phyloP scores from a whole-genome alignment of 1,140 invertebrate species.

The Adoxophyes honmai region DNA sequence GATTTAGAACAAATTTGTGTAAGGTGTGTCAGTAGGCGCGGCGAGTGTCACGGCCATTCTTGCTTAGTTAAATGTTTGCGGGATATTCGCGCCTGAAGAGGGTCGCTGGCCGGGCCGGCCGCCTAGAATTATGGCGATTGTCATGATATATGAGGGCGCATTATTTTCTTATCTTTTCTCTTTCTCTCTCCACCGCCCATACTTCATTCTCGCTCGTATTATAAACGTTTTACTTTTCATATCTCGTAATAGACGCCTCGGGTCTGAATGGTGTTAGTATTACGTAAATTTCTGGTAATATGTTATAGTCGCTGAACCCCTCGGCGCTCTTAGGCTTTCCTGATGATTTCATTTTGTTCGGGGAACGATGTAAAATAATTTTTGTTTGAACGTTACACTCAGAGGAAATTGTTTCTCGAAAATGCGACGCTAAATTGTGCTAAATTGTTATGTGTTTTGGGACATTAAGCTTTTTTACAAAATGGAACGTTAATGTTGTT shows the following conservation, averaged over 20 bases:
- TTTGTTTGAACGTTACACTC: constrained; percentile 44
- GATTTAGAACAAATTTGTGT: constrained; percentile 18
- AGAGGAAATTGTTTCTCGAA: constrained; percentile 61
- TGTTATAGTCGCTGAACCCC: constrained; percentile 39
- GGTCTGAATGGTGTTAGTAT: constrained; percentile 43
- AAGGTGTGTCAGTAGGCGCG: constrained; percentile 23
- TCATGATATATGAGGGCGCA: constrained; percentile 28
- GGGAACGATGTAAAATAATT: constrained; percentile 42
- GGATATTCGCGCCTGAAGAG: constrained; percentile 21
- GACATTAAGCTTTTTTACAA: neutral
- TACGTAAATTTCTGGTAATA: constrained; percentile 49
- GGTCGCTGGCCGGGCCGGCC: constrained; percentile 19
- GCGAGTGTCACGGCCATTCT: constrained; percentile 16
- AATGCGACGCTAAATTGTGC: constrained; percentile 18
- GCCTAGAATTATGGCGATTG: constrained; percentile 26
- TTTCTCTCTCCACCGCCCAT: constrained; percentile 23
- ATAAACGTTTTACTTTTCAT: constrained; percentile 70
- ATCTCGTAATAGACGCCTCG: constrained; percentile 53
- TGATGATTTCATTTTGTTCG: constrained; percentile 42
- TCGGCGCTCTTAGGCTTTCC: constrained; percentile 23
- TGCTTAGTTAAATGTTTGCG: constrained; percentile 26
- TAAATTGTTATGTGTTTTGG: neutral
- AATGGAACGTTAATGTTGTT: no score
- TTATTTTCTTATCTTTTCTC: constrained; percentile 34
- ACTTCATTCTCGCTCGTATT: constrained; percentile 61